Evolutionary conservation across 2,888 invertebrate genomes (phyloP), one percentile per base, ranked within the genome.

Genomic region (Dorcus parallelipipedus): DNA sequence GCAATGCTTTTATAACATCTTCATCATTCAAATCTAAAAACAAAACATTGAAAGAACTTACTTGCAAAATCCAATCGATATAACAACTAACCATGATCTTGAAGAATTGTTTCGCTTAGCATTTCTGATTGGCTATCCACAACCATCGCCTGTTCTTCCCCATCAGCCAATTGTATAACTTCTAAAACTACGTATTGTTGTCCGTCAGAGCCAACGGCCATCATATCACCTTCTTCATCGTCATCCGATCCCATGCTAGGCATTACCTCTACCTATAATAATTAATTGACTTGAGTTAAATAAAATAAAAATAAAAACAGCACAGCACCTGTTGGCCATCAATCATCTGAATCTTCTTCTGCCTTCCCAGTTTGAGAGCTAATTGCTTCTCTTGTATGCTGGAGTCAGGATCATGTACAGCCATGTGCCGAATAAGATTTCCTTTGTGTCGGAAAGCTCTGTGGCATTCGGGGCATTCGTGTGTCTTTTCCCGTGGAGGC

Each of bases 181-280:
- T 95, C 93, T 9, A 95, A 80, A n/a, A 95, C 93, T 50, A 95
- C 93, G 70, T 92, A 93, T 75, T 92, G 90, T 67, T 92, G 90
- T 0, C 91, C 91, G 75, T 89, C 89, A 5, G 86, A 83, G 23
- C 85, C 86, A 73, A 89, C 86, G 0, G 88, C 84, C 4, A 87
- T 83, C 78, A 87, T 83, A 61, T 86, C 84, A 40, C 80, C 81
- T 56, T 82, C 83, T 54, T 77, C 78, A 17, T 72, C 72, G 14
- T 76, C 77, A 40, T 76, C 78, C 40, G 60, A 56, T 9, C 60
- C 78, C 69, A 77, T 79, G 57, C 55, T 10, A 9, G 74, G 79
- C 71, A 76, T 78, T 5, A 79, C 78, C 67, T 80, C 81, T 2
- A 82, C 80, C 68, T 78, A 71, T 17, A 55, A 45, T 39, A 9